Base-by-base conservation (phyloP, 2,797 vertebrate species). In the Sebastes baramenuke region DNA sequence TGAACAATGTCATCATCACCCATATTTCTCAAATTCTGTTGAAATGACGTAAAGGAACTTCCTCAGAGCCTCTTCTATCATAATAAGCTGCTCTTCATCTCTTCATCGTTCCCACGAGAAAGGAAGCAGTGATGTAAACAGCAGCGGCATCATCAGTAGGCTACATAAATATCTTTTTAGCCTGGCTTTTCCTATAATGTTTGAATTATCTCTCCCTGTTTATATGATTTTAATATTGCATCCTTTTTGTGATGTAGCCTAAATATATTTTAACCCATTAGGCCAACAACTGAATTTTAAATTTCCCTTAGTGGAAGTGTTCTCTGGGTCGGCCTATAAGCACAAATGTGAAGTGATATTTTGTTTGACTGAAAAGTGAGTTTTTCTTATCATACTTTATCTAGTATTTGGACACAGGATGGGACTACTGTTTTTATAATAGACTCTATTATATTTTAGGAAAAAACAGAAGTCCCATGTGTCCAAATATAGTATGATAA, bases 91-190 rank as follows among this genome's bases (percentile, higher is more conserved):
- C 80, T 82, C 59, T 56, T 52, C 49, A 52, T 52, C 18, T 52
- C 42, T 46, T 61, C 62, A 46, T 88, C 29, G 61, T 93, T 92
- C 92, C 87, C 93, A 93, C 55, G 91, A 93, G 93, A 94, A 94
- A 91, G 93, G 86, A 92, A 89, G 89, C 79, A 36, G 55, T 74
- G 83, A 81, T 84, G 85, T 92, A 94, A 94, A 94, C 92, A 94
- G 36, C 65, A 62, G 54, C 8, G 75, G 78, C 69, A 83, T 89
- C 81, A 73, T 85, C 60, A 38, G 8, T 30, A 24, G 2, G 42
- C 42, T 46, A 8, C 42, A 29, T 22, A 1, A 7, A 55, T 8
- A 38, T 22, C 1, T 20, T 30, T 66, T 20, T 9, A 60, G 29
- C 27, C 14, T 34, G 9, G 20, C 36, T 24, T 56, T 62, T n/a